Base-by-base conservation (phyloP, 1,140 invertebrate genomes). In the Acromyrmex charruanus region DNA sequence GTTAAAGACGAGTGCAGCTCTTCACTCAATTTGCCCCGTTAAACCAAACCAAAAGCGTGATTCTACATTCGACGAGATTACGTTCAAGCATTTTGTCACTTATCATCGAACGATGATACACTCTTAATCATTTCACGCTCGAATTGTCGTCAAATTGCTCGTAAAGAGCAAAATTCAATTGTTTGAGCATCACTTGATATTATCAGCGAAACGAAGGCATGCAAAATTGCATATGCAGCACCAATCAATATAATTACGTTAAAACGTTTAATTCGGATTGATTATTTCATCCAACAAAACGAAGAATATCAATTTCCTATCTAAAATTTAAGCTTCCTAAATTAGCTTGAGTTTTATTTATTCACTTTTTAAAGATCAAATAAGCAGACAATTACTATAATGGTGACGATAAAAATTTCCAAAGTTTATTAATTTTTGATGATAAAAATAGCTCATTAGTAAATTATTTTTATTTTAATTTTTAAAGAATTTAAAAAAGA, bases 151-250 rank as follows among this genome's bases (percentile, higher is more conserved):
- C 35, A 86, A 12, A 21, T 39, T 2, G 31, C 28, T 74, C 16
- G 28, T 39, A 74, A 77, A 89, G 74, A 85, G 66, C 59, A 77
- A 77, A 86, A 63, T 51, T 87, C 77, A 87, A 90, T 80, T 89
- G 28, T 65, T 84, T 35, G 12, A 90, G 61, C 74, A 72, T 74
- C 55, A 69, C 68, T 90, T 65, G 6, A 79, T 58, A 39, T 63
- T 65, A 68, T n/a, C 59, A 39, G 14, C 28, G 14, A 77, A 82
- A 58, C 18, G 44, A 21, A 16, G 35, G 51, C 79, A 49, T n/a
- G 25, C 53, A 85, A 25, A 18, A 14, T 61, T 77, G 72, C 18
- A 7, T 74, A 59, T 77, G 14, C 12, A 51, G 14, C 12, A 51
- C 59, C n/a, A 85, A 77, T 81, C 79, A 53, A 71, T 81, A 81